Percentiles rank a stretch among this genome's conserved stretches.
Evolutionary conservation across 2,888 invertebrate genomes (phyloP).

Genomic region (Uloborus plumipes): DNA sequence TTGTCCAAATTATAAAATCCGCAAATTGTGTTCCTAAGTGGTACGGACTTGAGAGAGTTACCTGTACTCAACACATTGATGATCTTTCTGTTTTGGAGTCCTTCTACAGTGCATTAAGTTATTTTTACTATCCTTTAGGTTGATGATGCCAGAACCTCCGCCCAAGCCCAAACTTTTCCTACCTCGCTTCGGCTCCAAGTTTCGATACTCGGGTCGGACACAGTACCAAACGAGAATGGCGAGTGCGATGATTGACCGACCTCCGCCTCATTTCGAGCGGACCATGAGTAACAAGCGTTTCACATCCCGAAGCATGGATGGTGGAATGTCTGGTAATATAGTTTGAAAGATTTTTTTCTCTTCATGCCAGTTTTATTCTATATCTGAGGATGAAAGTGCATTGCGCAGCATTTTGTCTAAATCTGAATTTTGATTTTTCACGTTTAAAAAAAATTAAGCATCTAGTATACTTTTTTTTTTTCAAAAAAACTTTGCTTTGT

Average conservation of each 20-base stretch:
- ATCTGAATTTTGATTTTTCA: no score
- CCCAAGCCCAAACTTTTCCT: conserved; percentile 81
- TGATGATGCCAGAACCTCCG: conserved; percentile 91
- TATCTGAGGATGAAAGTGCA: no score
- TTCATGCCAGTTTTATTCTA: not conserved
- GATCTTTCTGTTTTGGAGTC: no score
- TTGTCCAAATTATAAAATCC: no score
- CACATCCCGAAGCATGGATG: conserved; percentile 89
- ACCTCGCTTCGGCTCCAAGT: conserved; percentile 91
- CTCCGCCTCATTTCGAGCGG: conserved; percentile 87
- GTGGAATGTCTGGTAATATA: conserved; percentile 58
- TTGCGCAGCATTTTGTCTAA: no score
- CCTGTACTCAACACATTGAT: no score
- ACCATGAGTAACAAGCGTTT: conserved; percentile 85
- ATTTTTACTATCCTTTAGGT: conserved; percentile 73
- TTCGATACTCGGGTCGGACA: conserved; percentile 96
- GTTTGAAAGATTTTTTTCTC: not conserved
- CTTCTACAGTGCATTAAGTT: no score
- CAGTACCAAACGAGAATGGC: conserved; percentile 92
- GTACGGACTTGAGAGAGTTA: no score
- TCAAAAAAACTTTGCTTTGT: no score
- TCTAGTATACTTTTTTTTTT: no score
- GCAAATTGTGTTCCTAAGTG: no score
- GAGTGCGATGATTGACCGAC: conserved; percentile 81
- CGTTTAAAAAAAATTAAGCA: no score